Evolutionary conservation across 2,888 invertebrate genomes (phyloP).

Genomic region (Chymomyza procnemis): DNA sequence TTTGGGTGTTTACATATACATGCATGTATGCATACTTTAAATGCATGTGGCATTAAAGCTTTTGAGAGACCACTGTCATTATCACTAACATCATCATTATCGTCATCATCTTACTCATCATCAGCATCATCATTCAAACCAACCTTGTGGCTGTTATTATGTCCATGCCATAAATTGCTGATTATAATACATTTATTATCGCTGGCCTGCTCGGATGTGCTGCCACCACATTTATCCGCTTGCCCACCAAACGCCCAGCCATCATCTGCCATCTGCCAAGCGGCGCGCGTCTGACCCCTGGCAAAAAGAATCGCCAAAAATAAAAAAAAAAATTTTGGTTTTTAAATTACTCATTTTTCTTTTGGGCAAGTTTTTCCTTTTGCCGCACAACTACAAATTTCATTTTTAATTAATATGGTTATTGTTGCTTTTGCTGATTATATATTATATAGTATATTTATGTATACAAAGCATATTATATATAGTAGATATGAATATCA

Average conservation of each 20-base stretch:
- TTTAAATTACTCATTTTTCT: slow-evolving; percentile 1
- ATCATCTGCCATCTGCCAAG: neutral
- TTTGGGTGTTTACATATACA: too few relatives aligned
- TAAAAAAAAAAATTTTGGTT: too few relatives aligned
- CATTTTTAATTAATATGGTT: slow-evolving; percentile 1
- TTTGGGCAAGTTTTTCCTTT: neutral
- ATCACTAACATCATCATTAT: neutral
- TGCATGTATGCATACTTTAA: neutral
- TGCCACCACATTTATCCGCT: neutral
- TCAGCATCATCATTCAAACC: neutral
- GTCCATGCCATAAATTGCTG: neutral
- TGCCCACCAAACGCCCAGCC: neutral
- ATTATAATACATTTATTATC: slow-evolving; percentile 5
- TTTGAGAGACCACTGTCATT: neutral
- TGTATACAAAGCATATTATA: neutral
- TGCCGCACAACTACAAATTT: neutral
- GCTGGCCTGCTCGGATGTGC: neutral
- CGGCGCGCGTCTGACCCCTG: neutral
- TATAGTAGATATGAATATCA: neutral
- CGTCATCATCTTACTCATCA: neutral
- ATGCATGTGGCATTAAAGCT: neutral
- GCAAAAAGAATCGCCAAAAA: neutral
- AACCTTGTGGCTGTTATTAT: neutral
- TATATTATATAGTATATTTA: neutral
- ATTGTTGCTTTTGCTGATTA: neutral